phyloP scores from a whole-genome alignment of 2,113 vertebrate species.

The Leucopsar rothschildi region DNA sequence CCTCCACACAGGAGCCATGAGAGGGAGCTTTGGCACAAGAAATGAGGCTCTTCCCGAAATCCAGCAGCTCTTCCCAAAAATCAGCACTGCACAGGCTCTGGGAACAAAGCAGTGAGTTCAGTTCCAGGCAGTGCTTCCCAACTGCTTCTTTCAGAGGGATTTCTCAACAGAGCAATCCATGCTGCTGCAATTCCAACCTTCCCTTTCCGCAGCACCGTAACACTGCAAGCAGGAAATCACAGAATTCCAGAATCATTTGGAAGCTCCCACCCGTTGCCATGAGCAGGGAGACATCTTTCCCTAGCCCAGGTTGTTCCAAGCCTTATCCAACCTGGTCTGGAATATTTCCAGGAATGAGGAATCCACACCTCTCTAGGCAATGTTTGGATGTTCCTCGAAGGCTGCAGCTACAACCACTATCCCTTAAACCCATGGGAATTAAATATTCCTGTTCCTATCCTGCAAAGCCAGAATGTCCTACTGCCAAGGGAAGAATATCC shows the following conservation, averaged over 20 bases:
- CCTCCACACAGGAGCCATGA: not conserved
- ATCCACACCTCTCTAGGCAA: not conserved
- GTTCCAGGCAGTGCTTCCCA: not conserved
- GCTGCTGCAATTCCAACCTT: not conserved
- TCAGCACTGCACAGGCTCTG: not conserved
- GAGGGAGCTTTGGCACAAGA: constrained; percentile 15
- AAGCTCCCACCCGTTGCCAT: accelerated
- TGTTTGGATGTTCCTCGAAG: not conserved
- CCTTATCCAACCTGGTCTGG: not conserved
- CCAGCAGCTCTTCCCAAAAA: not conserved
- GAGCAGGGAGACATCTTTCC: not conserved
- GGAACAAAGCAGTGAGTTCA: not conserved
- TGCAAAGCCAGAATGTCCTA: not conserved
- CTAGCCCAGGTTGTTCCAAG: not conserved
- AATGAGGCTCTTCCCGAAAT: not conserved
- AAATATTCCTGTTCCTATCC: not conserved
- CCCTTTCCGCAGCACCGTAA: not conserved
- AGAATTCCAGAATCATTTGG: not conserved
- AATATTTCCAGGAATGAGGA: not conserved
- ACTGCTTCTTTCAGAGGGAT: not conserved
- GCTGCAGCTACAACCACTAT: not conserved
- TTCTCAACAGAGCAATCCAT: not conserved
- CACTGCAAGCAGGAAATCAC: not conserved
- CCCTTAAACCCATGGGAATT: accelerated
- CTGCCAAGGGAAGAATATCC: not conserved